These are phyloP conservation scores for Athalia circularis DNA, from an alignment of 2,888 invertebrate species.

Conservation along the genomic window DNA sequence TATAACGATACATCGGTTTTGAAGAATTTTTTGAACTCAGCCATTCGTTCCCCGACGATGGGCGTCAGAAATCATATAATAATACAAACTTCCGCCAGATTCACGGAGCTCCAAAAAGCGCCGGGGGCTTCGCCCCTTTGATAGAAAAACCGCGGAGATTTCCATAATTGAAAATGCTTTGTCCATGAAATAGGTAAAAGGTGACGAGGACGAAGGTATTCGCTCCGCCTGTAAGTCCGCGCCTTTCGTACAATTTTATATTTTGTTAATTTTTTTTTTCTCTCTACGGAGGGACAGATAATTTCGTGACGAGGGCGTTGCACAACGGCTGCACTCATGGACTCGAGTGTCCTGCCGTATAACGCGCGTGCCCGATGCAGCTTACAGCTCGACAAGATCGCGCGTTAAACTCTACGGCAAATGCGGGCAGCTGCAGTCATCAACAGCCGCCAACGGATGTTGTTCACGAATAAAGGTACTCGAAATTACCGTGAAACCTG, in stretches of 20 bases:
- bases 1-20: too few species aligned
- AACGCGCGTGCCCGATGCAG: too few species aligned
- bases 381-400: slow-evolving; percentile 7
- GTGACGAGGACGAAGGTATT: slow-evolving; percentile 11
- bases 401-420: background rate
- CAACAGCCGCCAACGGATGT: slow-evolving; percentile 20
- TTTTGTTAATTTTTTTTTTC: background rate
- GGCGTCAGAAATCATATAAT: too few species aligned
- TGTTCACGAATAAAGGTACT: background rate
- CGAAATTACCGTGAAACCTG: too few species aligned
- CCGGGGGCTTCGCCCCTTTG: too few species aligned
- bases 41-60: too few species aligned
- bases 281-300: background rate
- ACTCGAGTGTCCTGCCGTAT: background rate
- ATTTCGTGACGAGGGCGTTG: slow-evolving; percentile 37
- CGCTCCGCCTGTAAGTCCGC: background rate
- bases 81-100: too few species aligned
- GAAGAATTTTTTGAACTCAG: too few species aligned
- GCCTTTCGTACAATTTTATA: slow-evolving; percentile 12
- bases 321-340: slow-evolving; percentile 27
- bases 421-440: slow-evolving; percentile 1
- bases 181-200: slow-evolving; percentile 4
- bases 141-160: too few species aligned
- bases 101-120: too few species aligned
- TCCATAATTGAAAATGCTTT: background rate